Percentiles rank a stretch among this genome's conserved stretches.
Evolutionary conservation across 2,797 vertebrate species (phyloP).

Genomic region (Chanos chanos): DNA sequence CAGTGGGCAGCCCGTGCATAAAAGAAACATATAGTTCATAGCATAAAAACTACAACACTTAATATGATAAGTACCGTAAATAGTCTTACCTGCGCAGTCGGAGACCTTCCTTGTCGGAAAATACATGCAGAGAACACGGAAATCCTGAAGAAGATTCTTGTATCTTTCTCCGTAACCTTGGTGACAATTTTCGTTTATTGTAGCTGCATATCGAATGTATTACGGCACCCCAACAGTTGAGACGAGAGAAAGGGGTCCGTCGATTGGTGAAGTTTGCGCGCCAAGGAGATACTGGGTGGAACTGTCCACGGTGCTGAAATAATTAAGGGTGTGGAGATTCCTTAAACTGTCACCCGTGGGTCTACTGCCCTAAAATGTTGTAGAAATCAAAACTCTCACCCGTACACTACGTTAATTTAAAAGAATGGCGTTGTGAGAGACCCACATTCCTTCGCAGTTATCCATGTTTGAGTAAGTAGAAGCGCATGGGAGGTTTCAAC

Average conservation of each 20-base stretch:
- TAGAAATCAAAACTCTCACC: no score
- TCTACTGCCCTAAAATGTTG: no score
- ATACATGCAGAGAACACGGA: slow-evolving; percentile 29
- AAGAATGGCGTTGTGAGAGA: no score
- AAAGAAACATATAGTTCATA: no score
- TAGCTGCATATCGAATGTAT: neutral
- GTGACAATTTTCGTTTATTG: slow-evolving; percentile 6
- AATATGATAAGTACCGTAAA: no score
- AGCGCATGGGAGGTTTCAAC: no score
- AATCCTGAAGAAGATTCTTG: neutral
- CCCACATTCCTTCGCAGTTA: no score
- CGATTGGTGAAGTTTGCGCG: slow-evolving; percentile 53
- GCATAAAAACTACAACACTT: neutral
- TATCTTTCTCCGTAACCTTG: slow-evolving; percentile 45
- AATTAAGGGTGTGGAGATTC: slow-evolving; percentile 38
- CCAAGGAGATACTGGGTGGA: slow-evolving; percentile 48
- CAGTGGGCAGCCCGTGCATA: no score
- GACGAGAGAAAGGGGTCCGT: slow-evolving; percentile 12
- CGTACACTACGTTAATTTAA: no score
- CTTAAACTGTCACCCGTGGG: no score
- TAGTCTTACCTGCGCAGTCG: slow-evolving; percentile 61
- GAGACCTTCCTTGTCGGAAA: slow-evolving; percentile 46
- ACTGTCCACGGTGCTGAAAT: slow-evolving; percentile 70
- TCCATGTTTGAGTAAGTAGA: no score
- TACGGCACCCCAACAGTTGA: slow-evolving; percentile 20